These are phyloP conservation scores for Atta texana DNA, from an alignment of 1,140 invertebrate genomes.

Conservation along the genomic window DNA sequence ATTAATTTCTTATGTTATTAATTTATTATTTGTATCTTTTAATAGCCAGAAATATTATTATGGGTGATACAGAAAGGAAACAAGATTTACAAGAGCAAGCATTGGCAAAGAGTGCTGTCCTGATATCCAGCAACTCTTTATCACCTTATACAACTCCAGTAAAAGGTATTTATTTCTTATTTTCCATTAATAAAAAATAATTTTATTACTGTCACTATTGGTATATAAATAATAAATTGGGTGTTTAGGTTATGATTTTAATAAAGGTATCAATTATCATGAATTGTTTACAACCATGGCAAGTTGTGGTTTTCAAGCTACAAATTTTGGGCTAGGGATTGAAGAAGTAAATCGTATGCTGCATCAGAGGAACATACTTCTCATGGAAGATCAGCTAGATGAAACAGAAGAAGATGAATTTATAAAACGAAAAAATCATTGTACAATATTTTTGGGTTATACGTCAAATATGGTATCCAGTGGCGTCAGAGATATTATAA, in stretches of 20 bases:
- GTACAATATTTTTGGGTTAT: conserved; percentile 99
- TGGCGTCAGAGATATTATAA: conserved; percentile 96
- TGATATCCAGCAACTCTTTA: conserved; percentile 88
- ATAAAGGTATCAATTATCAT: conserved; percentile 95
- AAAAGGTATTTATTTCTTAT: conserved; percentile 83
- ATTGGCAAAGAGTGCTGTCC: conserved; percentile 88
- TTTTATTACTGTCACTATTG: conserved; percentile 9
- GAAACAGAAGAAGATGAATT: conserved; percentile 92
- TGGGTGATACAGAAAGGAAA: conserved; percentile 39
- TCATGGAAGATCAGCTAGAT: conserved; percentile 90
- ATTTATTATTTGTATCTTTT: background rate
- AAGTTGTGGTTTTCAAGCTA: conserved; percentile 97
- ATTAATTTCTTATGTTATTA: background rate
- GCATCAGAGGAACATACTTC: conserved; percentile 88
- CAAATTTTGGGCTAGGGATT: conserved; percentile 96
- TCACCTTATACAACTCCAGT: conserved; percentile 89
- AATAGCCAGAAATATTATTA: background rate
- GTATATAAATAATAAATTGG: conserved; percentile 21
- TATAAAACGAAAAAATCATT: conserved; percentile 92
- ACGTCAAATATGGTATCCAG: conserved; percentile 99
- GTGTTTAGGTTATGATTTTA: conserved; percentile 95
- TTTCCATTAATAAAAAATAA: background rate
- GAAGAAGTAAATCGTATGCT: conserved; percentile 98
- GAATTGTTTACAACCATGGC: conserved; percentile 93
- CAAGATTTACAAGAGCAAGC: conserved; percentile 73